phyloP scores from a whole-genome alignment of 2,888 invertebrate species.

The Andrena bucephala region DNA sequence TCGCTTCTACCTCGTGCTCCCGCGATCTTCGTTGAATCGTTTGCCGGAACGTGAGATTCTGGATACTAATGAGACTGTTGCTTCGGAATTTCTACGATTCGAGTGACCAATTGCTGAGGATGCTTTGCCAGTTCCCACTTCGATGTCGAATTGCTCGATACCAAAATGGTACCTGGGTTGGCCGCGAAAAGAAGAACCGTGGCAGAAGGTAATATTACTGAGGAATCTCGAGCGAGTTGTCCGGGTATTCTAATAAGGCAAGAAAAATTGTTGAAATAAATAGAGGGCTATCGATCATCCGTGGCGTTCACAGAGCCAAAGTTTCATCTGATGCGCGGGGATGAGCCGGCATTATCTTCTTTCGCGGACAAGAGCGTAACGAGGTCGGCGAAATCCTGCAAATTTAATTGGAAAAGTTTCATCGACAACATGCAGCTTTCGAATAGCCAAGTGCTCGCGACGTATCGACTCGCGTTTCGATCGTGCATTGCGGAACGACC shows the following conservation, averaged over 20 bases:
- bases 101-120: not conserved
- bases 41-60: not conserved
- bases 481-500: not conserved
- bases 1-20: not conserved
- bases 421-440: conserved; percentile 22
- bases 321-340: conserved; percentile 28
- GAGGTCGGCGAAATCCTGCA: conserved; percentile 33
- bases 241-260: conserved; percentile 16
- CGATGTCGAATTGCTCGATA: too few relatives aligned
- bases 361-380: conserved; percentile 29
- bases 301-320: conserved; percentile 26
- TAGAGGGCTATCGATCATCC: conserved; percentile 46
- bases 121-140: too few relatives aligned
- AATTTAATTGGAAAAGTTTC: conserved; percentile 77
- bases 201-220: not conserved
- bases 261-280: conserved; percentile 56
- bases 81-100: too few relatives aligned
- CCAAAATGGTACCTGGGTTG: not conserved
- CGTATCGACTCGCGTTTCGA: conserved; percentile 39
- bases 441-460: conserved; percentile 41
- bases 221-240: not conserved
- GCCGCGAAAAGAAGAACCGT: not conserved
- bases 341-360: conserved; percentile 46
- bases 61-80: not conserved
- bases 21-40: not conserved